Evolutionary conservation across 1,140 invertebrate species (phyloP), one percentile per base, ranked within the genome.

Genomic region (Choristoneura fumiferana): DNA sequence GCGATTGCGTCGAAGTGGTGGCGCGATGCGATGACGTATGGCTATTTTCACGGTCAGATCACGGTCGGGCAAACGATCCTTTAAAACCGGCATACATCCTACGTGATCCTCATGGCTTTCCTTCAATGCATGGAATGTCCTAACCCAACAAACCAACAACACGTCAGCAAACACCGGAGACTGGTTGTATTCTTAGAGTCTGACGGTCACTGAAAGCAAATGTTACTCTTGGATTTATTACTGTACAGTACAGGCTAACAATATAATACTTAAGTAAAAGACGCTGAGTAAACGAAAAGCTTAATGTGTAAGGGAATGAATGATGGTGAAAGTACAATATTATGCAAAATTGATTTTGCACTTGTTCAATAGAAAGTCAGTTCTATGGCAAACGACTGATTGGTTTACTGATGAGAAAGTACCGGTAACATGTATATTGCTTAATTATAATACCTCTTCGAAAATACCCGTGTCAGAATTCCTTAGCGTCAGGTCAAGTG

Each of bases 1-100:
- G 18, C 43, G 18, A 22, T 33, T 49, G 43, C 43, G 43, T 49
- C 43, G 22, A 12, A 17, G 43, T 4, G 22, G 43, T 17, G 18
- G 43, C 22, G 43, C 18, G 18, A 18, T 49, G 43, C 43, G 4
- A 13, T 49, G 43, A 49, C 12, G 43, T 49, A 49, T 22, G 43
- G 17, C 15, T 5, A 38, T 22, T 18, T 58, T 60, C 59, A 65
- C 58, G 61, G 64, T 64, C 62, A 65, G 54, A 64, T 64, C 62
- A 70, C 58, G 63, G 67, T 54, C 61, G 36, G 13, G 13, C 39
- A 35, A 22, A 12, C 34, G 9, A 29, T 10, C n/a, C n/a, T n/a
- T 39, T 18, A n/a, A 45, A 33, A 49, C 17, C 18, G 4, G 49
- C 22, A 29, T 22, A 40, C 38, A 45, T n/a, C 35, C 35, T 49